phyloP scores from a whole-genome alignment of 2,888 invertebrate species.

The Parnassius orleans region DNA sequence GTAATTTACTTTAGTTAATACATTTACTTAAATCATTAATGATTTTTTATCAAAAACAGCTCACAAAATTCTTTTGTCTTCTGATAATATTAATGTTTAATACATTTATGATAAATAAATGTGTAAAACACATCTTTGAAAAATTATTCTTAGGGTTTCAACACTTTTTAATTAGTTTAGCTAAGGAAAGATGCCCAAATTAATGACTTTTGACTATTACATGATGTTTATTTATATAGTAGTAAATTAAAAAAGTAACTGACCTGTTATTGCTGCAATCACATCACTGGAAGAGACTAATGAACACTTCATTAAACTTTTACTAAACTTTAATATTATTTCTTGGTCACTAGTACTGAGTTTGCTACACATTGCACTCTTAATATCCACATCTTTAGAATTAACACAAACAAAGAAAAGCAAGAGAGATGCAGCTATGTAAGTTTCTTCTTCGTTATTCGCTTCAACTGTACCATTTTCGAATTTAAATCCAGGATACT shows the following conservation, averaged over 20 bases:
- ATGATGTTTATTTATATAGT: too few relatives aligned
- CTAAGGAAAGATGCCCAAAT: too few relatives aligned
- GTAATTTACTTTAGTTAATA: too few relatives aligned
- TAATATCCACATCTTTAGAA: slow-evolving; percentile 76
- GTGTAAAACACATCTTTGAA: too few relatives aligned
- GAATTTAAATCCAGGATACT: slow-evolving; percentile 76
- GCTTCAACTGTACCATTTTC: slow-evolving; percentile 55
- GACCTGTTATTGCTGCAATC: slow-evolving; percentile 65
- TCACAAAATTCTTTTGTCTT: too few relatives aligned
- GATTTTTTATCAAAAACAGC: too few relatives aligned
- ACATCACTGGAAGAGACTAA: slow-evolving; percentile 63
- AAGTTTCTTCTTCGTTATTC: slow-evolving; percentile 53
- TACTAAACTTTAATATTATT: slow-evolving; percentile 76
- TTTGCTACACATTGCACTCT: slow-evolving; percentile 78
- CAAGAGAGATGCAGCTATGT: slow-evolving; percentile 73
- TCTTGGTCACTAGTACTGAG: slow-evolving; percentile 76
- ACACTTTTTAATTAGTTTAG: too few relatives aligned
- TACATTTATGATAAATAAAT: too few relatives aligned
- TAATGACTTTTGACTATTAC: too few relatives aligned
- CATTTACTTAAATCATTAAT: too few relatives aligned
- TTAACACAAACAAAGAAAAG: slow-evolving; percentile 76
- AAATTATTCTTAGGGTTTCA: too few relatives aligned
- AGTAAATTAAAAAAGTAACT: slow-evolving; percentile 23
- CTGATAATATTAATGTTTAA: too few relatives aligned
- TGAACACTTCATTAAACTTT: slow-evolving; percentile 71